A percentile compares a stretch with the other conserved stretches of the same genome.
Evolutionary conservation across 2,113 vertebrate species (phyloP).

Genomic region (Aleadryas rufinucha): DNA sequence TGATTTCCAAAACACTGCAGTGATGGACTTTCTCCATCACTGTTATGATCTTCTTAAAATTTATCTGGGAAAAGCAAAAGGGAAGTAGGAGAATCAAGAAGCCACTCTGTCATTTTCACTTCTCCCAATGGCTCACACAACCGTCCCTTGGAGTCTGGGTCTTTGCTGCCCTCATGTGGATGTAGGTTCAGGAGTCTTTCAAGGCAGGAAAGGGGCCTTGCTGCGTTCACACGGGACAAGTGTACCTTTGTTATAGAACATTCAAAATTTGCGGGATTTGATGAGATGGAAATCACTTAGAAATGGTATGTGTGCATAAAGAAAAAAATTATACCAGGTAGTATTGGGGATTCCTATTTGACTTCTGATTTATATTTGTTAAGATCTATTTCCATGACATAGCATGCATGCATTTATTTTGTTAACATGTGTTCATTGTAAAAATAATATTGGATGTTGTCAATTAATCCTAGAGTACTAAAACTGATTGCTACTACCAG

Average conservation of each 20-base stretch:
- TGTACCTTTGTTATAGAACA: not conserved
- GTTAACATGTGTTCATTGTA: not conserved
- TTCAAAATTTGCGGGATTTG: rapidly evolving
- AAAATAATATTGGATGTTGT: not conserved
- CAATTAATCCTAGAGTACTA: not conserved
- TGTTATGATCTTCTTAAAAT: not conserved
- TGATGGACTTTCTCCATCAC: not conserved
- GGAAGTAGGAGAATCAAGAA: not conserved
- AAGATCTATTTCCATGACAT: not conserved
- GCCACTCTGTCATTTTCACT: rapidly evolving
- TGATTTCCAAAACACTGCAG: not conserved
- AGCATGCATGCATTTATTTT: not conserved
- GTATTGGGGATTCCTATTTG: not conserved
- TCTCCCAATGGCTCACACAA: rapidly evolving
- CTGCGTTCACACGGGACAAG: rapidly evolving
- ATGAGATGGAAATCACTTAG: not conserved
- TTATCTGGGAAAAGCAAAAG: not conserved
- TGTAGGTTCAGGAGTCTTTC: not conserved
- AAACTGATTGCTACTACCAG: not conserved
- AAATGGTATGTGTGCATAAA: not conserved
- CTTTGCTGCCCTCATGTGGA: not conserved
- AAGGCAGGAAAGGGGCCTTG: too few relatives aligned
- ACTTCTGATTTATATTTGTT: not conserved
- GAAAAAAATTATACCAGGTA: not conserved
- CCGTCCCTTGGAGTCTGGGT: not conserved